phyloP scores from a whole-genome alignment of 2,797 vertebrate genomes.

The Cossypha polioptera region DNA sequence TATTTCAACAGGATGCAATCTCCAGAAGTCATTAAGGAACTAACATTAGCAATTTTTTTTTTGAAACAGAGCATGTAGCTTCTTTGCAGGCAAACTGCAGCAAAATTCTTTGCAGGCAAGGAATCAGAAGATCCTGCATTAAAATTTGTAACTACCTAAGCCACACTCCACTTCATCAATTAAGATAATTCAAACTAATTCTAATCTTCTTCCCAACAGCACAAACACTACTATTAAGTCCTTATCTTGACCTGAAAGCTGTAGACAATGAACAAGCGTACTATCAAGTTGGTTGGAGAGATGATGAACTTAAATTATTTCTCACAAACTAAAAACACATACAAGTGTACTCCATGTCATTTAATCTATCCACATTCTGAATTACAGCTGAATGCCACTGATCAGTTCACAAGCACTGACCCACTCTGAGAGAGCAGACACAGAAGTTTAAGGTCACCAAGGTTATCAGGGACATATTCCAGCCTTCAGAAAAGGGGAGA shows the following conservation, averaged over 20 bases:
- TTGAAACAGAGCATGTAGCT: not conserved
- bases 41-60: not conserved
- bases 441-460: not conserved
- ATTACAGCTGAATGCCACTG: not conserved
- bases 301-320: not conserved
- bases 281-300: not conserved
- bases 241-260: not conserved
- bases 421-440: not conserved
- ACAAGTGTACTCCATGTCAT: no score
- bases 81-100: not conserved
- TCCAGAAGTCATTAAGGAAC: not conserved
- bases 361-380: not conserved
- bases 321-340: not conserved
- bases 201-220: not conserved
- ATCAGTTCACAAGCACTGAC: not conserved
- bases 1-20: not conserved
- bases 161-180: not conserved
- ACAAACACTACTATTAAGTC: not conserved
- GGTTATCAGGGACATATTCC: not conserved
- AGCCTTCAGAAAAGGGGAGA: not conserved
- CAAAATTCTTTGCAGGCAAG: not conserved
- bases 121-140: not conserved
- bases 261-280: not conserved
- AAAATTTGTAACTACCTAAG: not conserved
- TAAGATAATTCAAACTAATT: not conserved